phyloP scores from a whole-genome alignment of 2,888 invertebrate species.

The Dryomyza anilis region DNA sequence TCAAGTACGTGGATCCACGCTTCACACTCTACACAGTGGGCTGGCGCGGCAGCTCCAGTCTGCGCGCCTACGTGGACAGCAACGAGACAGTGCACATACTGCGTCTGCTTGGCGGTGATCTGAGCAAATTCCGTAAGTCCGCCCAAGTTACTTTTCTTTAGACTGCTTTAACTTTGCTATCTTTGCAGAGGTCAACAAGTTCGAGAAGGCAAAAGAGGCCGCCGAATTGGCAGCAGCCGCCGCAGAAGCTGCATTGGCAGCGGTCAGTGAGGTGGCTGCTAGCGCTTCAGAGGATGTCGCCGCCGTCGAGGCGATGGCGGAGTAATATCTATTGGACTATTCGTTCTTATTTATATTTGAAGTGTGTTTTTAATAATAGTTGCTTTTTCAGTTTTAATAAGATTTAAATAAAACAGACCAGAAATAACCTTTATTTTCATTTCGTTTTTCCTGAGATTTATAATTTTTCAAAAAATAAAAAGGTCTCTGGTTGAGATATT shows the following conservation, averaged over 20 bases:
- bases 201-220: slow-evolving; percentile 66
- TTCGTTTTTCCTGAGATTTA: too few relatives aligned
- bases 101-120: slow-evolving; percentile 83
- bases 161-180: background rate
- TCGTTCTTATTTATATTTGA: too few relatives aligned
- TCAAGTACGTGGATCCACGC: slow-evolving; percentile 67
- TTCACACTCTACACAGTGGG: slow-evolving; percentile 77
- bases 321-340: too few relatives aligned
- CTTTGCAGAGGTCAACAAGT: slow-evolving; percentile 62
- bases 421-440: too few relatives aligned
- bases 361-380: too few relatives aligned
- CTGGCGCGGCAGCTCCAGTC: slow-evolving; percentile 87
- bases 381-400: too few relatives aligned
- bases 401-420: too few relatives aligned
- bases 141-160: background rate
- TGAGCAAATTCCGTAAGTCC: slow-evolving; percentile 77
- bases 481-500: too few relatives aligned
- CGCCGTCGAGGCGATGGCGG: too few relatives aligned
- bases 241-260: slow-evolving; percentile 34
- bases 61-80: slow-evolving; percentile 86
- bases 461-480: too few relatives aligned
- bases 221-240: slow-evolving; percentile 43
- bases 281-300: too few relatives aligned
- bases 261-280: background rate
- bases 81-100: slow-evolving; percentile 87